phyloP scores from a whole-genome alignment of 2,888 invertebrate genomes.

The Eristalis arbustorum region DNA sequence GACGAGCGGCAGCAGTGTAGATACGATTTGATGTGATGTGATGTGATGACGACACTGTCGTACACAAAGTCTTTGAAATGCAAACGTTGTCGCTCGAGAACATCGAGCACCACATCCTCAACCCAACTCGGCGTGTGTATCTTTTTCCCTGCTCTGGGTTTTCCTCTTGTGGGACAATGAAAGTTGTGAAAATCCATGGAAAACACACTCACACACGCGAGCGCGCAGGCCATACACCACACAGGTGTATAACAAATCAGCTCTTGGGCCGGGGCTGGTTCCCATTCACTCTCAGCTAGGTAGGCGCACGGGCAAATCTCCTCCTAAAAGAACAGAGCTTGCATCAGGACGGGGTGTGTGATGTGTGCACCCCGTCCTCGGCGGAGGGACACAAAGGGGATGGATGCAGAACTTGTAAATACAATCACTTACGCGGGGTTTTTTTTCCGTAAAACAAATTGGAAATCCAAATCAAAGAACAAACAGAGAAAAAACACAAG shows the following conservation, averaged over 20 bases:
- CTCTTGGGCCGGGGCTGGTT: constrained; percentile 12
- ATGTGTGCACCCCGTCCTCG: not conserved
- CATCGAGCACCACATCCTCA: not conserved
- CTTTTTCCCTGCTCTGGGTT: not conserved
- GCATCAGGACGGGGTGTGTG: not conserved
- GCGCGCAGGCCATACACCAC: not conserved
- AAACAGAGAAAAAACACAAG: constrained; percentile 25
- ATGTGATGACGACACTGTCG: not conserved
- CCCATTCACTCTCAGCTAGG: not conserved
- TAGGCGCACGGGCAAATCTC: not conserved
- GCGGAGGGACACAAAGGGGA: not conserved
- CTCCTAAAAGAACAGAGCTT: not conserved
- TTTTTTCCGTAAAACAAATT: constrained; percentile 12
- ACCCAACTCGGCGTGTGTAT: not conserved
- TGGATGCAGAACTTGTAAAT: not conserved
- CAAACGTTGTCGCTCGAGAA: not conserved
- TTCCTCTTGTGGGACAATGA: constrained; percentile 36
- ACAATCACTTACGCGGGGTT: constrained; percentile 7
- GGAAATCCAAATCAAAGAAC: constrained; percentile 25
- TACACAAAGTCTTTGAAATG: not conserved
- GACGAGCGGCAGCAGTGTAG: not conserved
- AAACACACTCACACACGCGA: constrained; percentile 10
- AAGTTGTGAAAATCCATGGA: constrained; percentile 52
- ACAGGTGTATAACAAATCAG: constrained; percentile 56
- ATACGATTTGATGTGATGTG: not conserved